Evolutionary conservation across 2,113 vertebrate species (phyloP).

Genomic region (Capricornis sumatraensis): DNA sequence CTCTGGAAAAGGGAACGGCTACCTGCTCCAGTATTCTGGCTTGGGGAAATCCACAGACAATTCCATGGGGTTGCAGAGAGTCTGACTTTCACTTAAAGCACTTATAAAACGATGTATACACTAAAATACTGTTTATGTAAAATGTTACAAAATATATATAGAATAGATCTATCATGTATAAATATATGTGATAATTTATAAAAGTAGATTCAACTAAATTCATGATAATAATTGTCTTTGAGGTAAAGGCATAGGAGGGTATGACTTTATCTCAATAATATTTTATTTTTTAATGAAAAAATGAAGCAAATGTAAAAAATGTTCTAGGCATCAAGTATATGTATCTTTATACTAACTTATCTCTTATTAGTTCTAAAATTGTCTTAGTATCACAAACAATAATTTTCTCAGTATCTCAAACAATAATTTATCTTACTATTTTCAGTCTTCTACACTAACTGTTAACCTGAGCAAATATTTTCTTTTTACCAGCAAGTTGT

Average conservation of each 20-base stretch:
- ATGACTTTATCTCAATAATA: neutral
- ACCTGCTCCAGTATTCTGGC: neutral
- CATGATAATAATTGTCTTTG: neutral
- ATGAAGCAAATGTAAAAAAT: neutral
- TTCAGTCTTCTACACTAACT: neutral
- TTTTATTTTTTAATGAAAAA: constrained; percentile 2
- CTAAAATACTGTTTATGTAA: neutral
- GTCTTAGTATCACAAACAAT: neutral
- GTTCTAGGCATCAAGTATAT: neutral
- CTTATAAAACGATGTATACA: neutral
- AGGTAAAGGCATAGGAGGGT: neutral
- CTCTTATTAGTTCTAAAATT: neutral
- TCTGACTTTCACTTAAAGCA: neutral
- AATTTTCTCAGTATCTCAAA: neutral
- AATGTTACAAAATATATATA: neutral
- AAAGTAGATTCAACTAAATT: neutral
- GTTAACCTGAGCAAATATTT: constrained; percentile 22
- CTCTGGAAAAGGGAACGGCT: neutral
- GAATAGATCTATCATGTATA: neutral
- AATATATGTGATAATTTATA: neutral
- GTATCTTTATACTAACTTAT: neutral
- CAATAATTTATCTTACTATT: neutral
- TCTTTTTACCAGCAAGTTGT: neutral
- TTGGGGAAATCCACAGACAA: neutral
- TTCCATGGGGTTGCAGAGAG: neutral